Evolutionary conservation across 2,113 vertebrate genomes (phyloP), one percentile per base, ranked within the genome.

Genomic region (Cyanoliseus patagonus): DNA sequence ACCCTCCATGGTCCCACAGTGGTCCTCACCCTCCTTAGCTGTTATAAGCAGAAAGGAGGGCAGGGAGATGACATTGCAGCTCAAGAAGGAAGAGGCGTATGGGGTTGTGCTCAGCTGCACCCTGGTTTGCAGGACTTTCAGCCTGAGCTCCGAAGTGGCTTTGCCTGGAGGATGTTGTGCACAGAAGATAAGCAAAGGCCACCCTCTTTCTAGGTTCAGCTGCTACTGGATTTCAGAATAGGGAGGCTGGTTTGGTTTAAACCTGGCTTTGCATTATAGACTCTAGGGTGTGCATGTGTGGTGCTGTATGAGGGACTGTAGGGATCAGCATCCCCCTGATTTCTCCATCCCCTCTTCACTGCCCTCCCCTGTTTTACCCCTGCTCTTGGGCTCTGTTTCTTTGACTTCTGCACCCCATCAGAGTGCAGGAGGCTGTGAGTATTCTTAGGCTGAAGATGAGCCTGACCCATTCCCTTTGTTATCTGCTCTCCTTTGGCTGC

Each of bases 271-370:
- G 53, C 13, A 2, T 25, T 41, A 17, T 30, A 39, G 63, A 5
- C 17, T 24, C 19, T 24, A 13, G 39, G 41, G 22, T 33, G 4
- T 0, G 12, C 3, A 25, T 37, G n/a, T 0, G 1, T 22, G 44
- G 7, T 13, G 63, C 63, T 57, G 9, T 10, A 2, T 57, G 27
- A 31, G 17, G 68, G 18, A 17, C 7, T 0, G 35, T 24, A 52
- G 59, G 17, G 6, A 3, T 46, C 55, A 35, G 17, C 20, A 13
- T 47, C 7, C 31, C 3, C 63, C 17, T 8, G 1, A 3, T 61
- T 80, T 52, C 64, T 63, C 31, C 46, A 67, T 42, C 11, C 37
- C 30, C 23, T 18, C 2, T 22, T 64, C 10, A 12, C 24, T 33
- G 41, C 17, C 18, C 30, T 53, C 25, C 27, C 33, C 14, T 67